A percentile compares a stretch with the other conserved stretches of the same genome.
Evolutionary conservation across 2,888 invertebrate species (phyloP).

Genomic region (Brenthis ino): DNA sequence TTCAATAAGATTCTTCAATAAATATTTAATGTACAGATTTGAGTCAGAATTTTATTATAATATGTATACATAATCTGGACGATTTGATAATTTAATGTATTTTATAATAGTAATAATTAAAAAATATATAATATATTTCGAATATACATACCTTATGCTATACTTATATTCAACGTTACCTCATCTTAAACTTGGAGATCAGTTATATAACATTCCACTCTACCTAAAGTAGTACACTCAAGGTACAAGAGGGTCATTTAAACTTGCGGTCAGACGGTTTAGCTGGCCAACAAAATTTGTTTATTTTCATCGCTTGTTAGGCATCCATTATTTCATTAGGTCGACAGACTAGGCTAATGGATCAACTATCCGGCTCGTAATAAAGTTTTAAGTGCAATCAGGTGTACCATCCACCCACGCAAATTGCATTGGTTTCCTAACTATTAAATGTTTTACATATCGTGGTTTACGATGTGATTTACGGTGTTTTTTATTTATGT

Average conservation of each 20-base stretch:
- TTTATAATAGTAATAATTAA: too few species aligned
- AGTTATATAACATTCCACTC: too few species aligned
- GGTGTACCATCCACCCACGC: constrained; percentile 23
- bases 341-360: constrained; percentile 50
- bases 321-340: constrained; percentile 57
- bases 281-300: constrained; percentile 48
- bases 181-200: too few species aligned
- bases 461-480: background rate
- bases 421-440: constrained; percentile 20
- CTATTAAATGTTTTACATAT: constrained; percentile 2
- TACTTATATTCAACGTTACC: too few species aligned
- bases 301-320: constrained; percentile 50
- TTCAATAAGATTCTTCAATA: too few species aligned
- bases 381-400: constrained; percentile 37
- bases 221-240: background rate
- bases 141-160: too few species aligned
- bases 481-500: too few species aligned
- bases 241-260: background rate
- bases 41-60: too few species aligned
- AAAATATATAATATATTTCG: too few species aligned
- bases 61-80: too few species aligned
- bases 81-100: too few species aligned
- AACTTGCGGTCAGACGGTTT: constrained; percentile 15
- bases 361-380: constrained; percentile 37
- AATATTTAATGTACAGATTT: too few species aligned